A percentile compares a stretch with the other conserved stretches of the same genome.
phyloP scores from a whole-genome alignment of 2,888 invertebrate species.

The Netelia inedita region DNA sequence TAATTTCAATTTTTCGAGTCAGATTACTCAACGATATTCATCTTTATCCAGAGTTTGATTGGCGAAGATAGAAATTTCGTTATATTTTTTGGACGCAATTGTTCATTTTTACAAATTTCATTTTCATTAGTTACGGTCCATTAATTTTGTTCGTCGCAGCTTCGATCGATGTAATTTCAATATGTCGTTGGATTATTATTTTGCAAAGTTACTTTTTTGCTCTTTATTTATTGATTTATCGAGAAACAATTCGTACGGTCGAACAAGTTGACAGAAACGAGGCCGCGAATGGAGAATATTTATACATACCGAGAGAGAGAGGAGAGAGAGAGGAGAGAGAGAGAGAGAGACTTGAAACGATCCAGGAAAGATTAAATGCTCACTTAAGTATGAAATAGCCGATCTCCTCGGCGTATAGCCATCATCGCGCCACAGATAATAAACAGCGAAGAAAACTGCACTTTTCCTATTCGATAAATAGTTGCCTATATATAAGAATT shows the following conservation, averaged over 20 bases:
- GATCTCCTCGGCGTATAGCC: conserved; percentile 24
- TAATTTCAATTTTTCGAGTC: too few species aligned
- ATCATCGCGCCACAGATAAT: conserved; percentile 21
- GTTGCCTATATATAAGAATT: conserved; percentile 65
- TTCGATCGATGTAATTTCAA: too few species aligned
- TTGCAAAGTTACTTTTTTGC: neutral
- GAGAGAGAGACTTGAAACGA: neutral
- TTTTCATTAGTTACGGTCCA: neutral
- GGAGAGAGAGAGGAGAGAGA: too few species aligned
- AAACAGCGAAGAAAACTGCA: conserved; percentile 53
- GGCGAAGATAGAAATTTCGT: neutral
- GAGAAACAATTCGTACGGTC: too few species aligned
- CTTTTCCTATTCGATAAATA: conserved; percentile 66
- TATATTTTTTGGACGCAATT: neutral
- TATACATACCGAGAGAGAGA: too few species aligned
- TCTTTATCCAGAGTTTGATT: neutral
- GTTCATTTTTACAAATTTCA: neutral
- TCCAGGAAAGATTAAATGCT: conserved; percentile 4
- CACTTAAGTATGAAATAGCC: conserved; percentile 36
- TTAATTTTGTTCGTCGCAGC: neutral
- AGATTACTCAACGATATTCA: neutral
- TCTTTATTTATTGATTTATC: too few species aligned
- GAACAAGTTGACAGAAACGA: conserved; percentile 5
- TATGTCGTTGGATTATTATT: too few species aligned
- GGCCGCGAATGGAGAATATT: neutral